A percentile compares a stretch with the other conserved stretches of the same genome.
Evolutionary conservation across 2,797 vertebrate species (phyloP).

Genomic region (Lutjanus campechanus): DNA sequence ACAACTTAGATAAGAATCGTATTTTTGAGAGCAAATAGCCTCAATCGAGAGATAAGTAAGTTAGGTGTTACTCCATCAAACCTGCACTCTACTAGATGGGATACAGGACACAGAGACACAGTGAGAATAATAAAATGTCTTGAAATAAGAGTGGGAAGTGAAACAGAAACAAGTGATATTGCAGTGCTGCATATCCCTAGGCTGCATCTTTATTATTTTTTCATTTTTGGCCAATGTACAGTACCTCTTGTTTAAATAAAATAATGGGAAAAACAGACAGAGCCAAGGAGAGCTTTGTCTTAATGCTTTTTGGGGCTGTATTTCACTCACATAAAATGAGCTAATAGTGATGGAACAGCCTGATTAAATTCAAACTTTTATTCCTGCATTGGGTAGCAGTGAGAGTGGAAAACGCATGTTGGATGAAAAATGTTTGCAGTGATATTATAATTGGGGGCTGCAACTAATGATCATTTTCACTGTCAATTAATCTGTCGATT

Average conservation of each 20-base stretch:
- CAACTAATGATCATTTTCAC: no score
- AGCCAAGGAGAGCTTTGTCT: slow-evolving; percentile 10
- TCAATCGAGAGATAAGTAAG: slow-evolving; percentile 42
- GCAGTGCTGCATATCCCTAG: slow-evolving; percentile 21
- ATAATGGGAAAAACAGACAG: slow-evolving; percentile 29
- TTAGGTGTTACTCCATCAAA: slow-evolving; percentile 40
- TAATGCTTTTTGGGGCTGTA: slow-evolving; percentile 18
- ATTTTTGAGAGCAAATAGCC: slow-evolving; percentile 40
- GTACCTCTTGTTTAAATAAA: slow-evolving; percentile 37
- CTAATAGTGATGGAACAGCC: slow-evolving; percentile 19
- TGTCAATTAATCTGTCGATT: no score
- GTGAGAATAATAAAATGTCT: slow-evolving; percentile 42
- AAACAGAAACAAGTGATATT: slow-evolving; percentile 44
- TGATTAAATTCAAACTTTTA: slow-evolving; percentile 24
- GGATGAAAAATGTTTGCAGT: background rate
- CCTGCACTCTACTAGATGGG: slow-evolving; percentile 37
- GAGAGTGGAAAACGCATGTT: background rate
- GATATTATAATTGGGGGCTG: no score
- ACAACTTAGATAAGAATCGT: slow-evolving; percentile 33
- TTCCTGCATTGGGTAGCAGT: background rate
- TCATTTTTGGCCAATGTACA: slow-evolving; percentile 5
- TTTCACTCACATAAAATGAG: slow-evolving; percentile 24
- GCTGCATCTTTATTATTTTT: slow-evolving; percentile 27
- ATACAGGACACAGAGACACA: slow-evolving; percentile 24
- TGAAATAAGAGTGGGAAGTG: slow-evolving; percentile 30